Percentiles rank a stretch among this genome's conserved stretches.
Conservation (phyloP, 53 echinoderm and acorn worm genomes). For the Holothuria leucospilota region DNA sequence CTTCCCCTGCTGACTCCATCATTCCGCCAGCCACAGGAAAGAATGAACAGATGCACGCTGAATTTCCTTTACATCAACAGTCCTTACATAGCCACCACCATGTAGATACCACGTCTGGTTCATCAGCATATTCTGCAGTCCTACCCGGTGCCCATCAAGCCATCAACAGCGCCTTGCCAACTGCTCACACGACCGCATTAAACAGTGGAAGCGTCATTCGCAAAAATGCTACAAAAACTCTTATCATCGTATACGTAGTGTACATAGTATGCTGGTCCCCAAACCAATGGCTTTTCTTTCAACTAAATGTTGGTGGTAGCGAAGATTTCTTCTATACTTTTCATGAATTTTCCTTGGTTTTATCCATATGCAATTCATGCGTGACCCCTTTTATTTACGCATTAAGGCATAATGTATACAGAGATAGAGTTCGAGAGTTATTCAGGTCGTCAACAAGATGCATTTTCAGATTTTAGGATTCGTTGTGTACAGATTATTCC, state of each 20-base stretch:
- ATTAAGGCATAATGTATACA: slow-evolving; percentile 19
- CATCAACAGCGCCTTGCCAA: too few relatives aligned
- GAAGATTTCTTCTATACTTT: slow-evolving; percentile 47
- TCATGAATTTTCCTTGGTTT: slow-evolving; percentile 49
- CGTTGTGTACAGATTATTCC: neutral
- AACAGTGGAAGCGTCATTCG: slow-evolving; percentile 11
- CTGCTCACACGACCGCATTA: too few relatives aligned
- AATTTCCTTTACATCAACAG: too few relatives aligned
- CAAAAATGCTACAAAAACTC: slow-evolving; percentile 68
- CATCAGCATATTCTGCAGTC: too few relatives aligned
- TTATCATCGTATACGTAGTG: slow-evolving; percentile 61
- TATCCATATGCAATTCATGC: slow-evolving; percentile 72
- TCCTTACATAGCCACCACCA: too few relatives aligned
- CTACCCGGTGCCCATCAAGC: too few relatives aligned
- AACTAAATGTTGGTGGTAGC: slow-evolving; percentile 67
- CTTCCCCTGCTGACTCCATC: too few relatives aligned
- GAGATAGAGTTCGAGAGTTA: neutral
- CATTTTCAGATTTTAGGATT: too few relatives aligned
- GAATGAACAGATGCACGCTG: too few relatives aligned
- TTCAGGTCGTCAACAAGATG: neutral
- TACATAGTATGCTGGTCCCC: slow-evolving; percentile 85
- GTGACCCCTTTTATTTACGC: slow-evolving; percentile 76
- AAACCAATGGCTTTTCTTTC: slow-evolving; percentile 69
- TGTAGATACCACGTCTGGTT: too few relatives aligned
- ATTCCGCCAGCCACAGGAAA: too few relatives aligned